Evolutionary conservation across 2,113 vertebrate species (phyloP).

Genomic region (Chroicocephalus ridibundus): DNA sequence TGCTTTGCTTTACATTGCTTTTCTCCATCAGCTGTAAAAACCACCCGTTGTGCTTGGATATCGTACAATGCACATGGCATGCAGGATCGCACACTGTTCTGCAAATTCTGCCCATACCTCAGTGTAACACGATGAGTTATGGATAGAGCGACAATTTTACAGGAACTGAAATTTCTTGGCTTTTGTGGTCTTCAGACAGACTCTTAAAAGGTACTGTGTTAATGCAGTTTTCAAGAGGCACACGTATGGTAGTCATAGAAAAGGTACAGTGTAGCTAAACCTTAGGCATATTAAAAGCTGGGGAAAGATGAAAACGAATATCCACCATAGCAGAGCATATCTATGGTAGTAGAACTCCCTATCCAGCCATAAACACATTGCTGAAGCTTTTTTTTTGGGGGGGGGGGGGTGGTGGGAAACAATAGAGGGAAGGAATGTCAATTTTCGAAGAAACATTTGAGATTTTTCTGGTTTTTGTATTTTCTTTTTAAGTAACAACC

Average conservation of each 20-base stretch:
- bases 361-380: neutral
- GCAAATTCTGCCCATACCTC: neutral
- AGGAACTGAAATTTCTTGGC: neutral
- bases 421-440: neutral
- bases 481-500: neutral
- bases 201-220: neutral
- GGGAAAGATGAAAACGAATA: neutral
- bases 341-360: neutral
- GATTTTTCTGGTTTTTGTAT: neutral
- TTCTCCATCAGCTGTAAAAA: neutral
- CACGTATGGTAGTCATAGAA: neutral
- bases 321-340: neutral
- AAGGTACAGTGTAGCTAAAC: neutral
- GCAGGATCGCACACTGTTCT: neutral
- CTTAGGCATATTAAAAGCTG: neutral
- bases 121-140: neutral
- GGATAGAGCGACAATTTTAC: neutral
- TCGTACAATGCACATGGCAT: neutral
- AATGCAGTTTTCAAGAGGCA: neutral
- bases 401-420: neutral
- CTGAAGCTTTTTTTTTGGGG: neutral
- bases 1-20: neutral
- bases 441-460: neutral
- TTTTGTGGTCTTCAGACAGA: neutral
- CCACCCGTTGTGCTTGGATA: neutral